Evolutionary conservation across 2,888 invertebrate genomes (phyloP), one percentile per base, ranked within the genome.

Genomic region (Ophraella communa): DNA sequence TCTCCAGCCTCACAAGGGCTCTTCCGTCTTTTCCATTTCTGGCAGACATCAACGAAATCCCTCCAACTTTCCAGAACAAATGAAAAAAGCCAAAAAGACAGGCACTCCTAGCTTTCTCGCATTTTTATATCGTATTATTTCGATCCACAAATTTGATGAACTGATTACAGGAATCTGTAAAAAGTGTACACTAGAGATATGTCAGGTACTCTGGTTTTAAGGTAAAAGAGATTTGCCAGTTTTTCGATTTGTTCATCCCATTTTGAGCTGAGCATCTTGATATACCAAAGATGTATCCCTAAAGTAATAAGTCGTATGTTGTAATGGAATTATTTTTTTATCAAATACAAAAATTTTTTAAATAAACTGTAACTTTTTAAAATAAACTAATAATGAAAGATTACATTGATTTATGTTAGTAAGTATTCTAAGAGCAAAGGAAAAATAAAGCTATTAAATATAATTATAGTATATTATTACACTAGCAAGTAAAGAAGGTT

Each of bases 71-170:
- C 61, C 63, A 67, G 69, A 66, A 70, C 66, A 71, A 67, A 73
- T 72, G 71, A 69, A 73, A 67, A 67, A 68, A 54, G 33, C 62
- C 49, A 51, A 51, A 51, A 51, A 51, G 49, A 24, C 49, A 27
- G 24, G 64, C 53, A 65, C 57, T 67, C 57, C 56, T 55, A 58
- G 14, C 23, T 42, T 24, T 23, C 59, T 58, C 73, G 67, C 65
- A 67, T 71, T 71, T 71, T 71, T 70, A 70, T 72, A 67, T 70
- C 59, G 65, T 62, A 66, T 67, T 64, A 69, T 66, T 65, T 66
- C 69, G 66, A 72, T 71, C 71, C 49, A 55, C 52, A 60, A 62
- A 71, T 68, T 62, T 72, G 73, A 71, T 67, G 69, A 71, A 71
- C 73, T 74, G 71, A 74, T 73, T 72, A 71, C 69, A 47, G 59